phyloP scores from a whole-genome alignment of 2,888 invertebrate genomes.

The Pollenia griseotomentosa region DNA sequence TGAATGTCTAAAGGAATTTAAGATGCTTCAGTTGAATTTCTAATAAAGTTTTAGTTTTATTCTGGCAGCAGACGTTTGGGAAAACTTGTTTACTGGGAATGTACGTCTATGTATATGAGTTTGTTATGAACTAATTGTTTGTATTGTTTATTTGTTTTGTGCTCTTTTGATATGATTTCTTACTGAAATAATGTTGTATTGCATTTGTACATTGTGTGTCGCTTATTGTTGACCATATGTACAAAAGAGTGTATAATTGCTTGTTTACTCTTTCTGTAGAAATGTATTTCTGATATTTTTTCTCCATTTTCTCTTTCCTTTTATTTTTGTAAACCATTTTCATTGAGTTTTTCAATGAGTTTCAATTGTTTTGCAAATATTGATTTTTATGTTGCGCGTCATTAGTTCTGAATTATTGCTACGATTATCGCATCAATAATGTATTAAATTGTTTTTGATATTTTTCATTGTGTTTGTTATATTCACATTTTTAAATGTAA shows the following conservation, averaged over 20 bases:
- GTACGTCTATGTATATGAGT: neutral
- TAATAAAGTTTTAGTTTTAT: no score
- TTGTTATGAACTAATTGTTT: constrained; percentile 19
- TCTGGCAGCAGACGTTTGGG: no score
- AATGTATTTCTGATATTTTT: neutral
- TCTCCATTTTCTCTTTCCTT: constrained; percentile 22
- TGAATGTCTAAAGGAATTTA: no score
- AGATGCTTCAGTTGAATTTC: no score
- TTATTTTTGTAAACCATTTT: constrained; percentile 47
- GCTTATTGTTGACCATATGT: neutral
- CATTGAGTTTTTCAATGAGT: constrained; percentile 61
- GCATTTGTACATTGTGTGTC: neutral
- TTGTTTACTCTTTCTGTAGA: neutral
- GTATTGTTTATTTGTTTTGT: constrained; percentile 1
- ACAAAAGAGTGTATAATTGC: constrained; percentile 24
- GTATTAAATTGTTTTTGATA: constrained; percentile 50
- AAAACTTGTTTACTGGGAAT: neutral
- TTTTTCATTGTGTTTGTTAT: constrained; percentile 12
- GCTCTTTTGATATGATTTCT: constrained; percentile 14
- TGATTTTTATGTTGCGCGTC: constrained; percentile 70
- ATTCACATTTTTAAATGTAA: neutral
- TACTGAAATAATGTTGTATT: neutral
- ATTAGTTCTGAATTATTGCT: constrained; percentile 73
- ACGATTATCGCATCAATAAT: constrained; percentile 71
- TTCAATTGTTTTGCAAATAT: constrained; percentile 72